Base-by-base conservation (phyloP, 2,888 invertebrate genomes). In the Apamea sordens region DNA sequence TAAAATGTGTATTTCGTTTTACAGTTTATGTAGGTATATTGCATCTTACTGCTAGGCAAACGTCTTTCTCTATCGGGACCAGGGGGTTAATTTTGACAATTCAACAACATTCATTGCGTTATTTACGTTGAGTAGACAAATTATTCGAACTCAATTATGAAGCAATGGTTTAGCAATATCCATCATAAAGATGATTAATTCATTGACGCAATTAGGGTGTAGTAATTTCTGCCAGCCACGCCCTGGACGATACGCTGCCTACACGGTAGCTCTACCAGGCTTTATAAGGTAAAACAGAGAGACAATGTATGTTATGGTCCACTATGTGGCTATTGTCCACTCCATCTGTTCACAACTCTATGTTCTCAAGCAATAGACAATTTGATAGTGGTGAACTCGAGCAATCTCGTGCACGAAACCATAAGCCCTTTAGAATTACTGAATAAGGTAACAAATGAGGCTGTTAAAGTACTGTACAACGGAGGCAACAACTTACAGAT, bases 401-500 rank as follows among this genome's bases (percentile, higher is more conserved):
- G 21, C 44, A 68, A 77, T 53, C 64, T 59, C 18, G 6, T 36
- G 32, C 73, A 77, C 68, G 53, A 53, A 83, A n/a, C 13, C 28
- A 36, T 59, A 74, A 69, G 59, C 82, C 82, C 68, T 69, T 59
- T 59, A 67, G 61, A 44, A 47, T 71, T 11, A 67, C 76, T 71
- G 36, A 50, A 50, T 70, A 44, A 65, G 50, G 47, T 65, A 69
- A 61, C 59, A 64, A 84, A 84, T 77, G n/a, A 64, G 28, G 32
- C 56, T 32, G 28, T 73, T 63, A 32, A 56, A 41, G 64, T 36
- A 79, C 36, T 59, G 44, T 56, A 36, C 15, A 53, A 21, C 36
- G 70, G 36, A 80, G 65, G 56, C 74, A 84, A 72, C 81, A 77
- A 77, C 59, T 59, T 61, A 74, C 15, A 74, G 71, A 72, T 77